Conservation (phyloP, 2,797 vertebrate species). For the Pseudochaenichthys georgianus region DNA sequence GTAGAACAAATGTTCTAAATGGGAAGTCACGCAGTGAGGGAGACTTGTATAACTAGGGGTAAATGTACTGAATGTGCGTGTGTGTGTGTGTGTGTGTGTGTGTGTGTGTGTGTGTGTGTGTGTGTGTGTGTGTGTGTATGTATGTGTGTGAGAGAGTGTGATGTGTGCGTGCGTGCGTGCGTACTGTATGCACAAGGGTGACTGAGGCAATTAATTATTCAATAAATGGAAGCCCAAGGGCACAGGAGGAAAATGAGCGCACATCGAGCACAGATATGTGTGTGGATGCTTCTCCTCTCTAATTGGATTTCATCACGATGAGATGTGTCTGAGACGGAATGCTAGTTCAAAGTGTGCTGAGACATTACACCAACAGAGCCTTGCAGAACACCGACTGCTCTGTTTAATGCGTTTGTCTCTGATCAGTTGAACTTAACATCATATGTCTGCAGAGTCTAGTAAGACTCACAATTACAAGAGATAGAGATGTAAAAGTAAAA, state of each 20-base stretch:
- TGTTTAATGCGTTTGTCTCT: neutral
- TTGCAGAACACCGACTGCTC: neutral
- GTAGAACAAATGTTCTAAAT: slow-evolving; percentile 58
- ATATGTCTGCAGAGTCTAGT: neutral
- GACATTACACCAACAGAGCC: neutral
- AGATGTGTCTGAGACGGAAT: slow-evolving; percentile 28
- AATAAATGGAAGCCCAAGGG: slow-evolving; percentile 59
- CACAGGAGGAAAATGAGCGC: slow-evolving; percentile 46
- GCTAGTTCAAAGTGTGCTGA: slow-evolving; percentile 7
- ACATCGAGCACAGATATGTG: slow-evolving; percentile 27
- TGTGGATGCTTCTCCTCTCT: slow-evolving; percentile 19
- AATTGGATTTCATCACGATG: slow-evolving; percentile 58
- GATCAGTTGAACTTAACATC: neutral
- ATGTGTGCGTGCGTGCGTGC: neutral
- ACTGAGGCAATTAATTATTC: slow-evolving; percentile 69
- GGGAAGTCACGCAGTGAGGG: slow-evolving; percentile 24
- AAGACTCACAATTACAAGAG: neutral
- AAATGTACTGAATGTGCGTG: slow-evolving; percentile 5
- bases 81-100: neutral
- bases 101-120: neutral
- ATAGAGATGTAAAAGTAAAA: neutral
- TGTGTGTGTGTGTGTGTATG: neutral
- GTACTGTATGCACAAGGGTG: slow-evolving; percentile 34
- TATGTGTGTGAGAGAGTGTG: neutral
- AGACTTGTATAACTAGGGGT: neutral